Base-by-base conservation (phyloP, 2,888 invertebrate genomes). In the Drosophila yooni region DNA sequence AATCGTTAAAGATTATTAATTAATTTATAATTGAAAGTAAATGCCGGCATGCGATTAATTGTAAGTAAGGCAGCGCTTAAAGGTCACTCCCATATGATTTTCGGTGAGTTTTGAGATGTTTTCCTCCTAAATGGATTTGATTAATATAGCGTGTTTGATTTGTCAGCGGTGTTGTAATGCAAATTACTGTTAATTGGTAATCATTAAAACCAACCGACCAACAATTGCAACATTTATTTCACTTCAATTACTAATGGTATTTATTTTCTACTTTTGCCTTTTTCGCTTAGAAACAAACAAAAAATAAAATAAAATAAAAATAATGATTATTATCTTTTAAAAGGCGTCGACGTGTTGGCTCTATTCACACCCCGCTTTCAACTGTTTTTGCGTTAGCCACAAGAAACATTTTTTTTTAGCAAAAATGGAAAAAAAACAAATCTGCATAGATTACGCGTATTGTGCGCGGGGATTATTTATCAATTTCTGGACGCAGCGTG, bases 1-100 rank as follows among this genome's bases (percentile, higher is more conserved):
- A 73, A 88, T 77, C 85, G 88, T 89, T 85, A 76, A 75, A 78
- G 57, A 75, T 88, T 68, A 87, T 84, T 83, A 83, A 84, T 84
- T 87, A 81, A 78, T 82, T 88, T 70, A 77, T 75, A 89, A 84
- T 82, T 82, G 74, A 76, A 76, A 73, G 67, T 65, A 66, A 77
- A 77, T 58, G 72, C 82, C 67, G 74, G 67, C 77, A 51, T 74
- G 63, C 62, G 66, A 46, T 64, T 70, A 82, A 76, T 70, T 70
- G 76, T 64, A 74, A 63, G 43, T 79, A 66, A 70, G 74, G 70
- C 68, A 70, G 31, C 59, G 70, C 59, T 51, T 46, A 61, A 73
- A 76, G 64, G 74, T 78, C 70, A 58, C 67, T 52, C 67, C 69
- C 77, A 59, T 58, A 61, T 29, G 36, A 18, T 40, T 52, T 27